phyloP scores from a whole-genome alignment of 2,113 vertebrate species.

The Mormoops blainvillei region DNA sequence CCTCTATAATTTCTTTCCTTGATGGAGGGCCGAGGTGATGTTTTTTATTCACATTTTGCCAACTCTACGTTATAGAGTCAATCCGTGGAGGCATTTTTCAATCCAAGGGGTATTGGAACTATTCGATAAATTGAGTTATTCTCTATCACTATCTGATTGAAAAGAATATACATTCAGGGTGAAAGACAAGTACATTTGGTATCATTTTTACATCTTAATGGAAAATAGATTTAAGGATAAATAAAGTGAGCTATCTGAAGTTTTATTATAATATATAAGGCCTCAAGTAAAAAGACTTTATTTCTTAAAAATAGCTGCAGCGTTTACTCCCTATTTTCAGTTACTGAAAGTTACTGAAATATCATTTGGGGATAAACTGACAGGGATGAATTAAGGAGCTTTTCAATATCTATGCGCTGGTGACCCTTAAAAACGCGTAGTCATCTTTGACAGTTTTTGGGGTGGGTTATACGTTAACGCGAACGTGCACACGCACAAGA shows the following conservation, averaged over 20 bases:
- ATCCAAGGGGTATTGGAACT: background rate
- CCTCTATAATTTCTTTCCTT: conserved; percentile 38
- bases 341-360: conserved; percentile 1
- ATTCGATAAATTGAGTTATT: conserved; percentile 4
- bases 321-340: background rate
- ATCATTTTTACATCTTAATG: conserved; percentile 61
- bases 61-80: background rate
- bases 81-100: background rate
- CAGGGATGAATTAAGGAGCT: background rate
- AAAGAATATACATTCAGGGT: conserved; percentile 23
- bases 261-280: conserved; percentile 22
- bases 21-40: background rate
- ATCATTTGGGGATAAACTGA: background rate
- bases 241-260: conserved; percentile 24
- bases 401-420: background rate
- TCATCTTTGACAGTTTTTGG: background rate
- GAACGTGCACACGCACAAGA: background rate
- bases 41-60: background rate
- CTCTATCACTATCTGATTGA: conserved; percentile 13
- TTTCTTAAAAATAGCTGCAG: background rate
- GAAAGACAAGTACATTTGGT: conserved; percentile 32
- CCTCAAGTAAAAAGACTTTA: conserved; percentile 3
- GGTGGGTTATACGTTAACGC: background rate
- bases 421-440: background rate
- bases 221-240: conserved; percentile 62